Evolutionary conservation across 2,797 vertebrate genomes (phyloP).

Genomic region (Champsocephalus esox): DNA sequence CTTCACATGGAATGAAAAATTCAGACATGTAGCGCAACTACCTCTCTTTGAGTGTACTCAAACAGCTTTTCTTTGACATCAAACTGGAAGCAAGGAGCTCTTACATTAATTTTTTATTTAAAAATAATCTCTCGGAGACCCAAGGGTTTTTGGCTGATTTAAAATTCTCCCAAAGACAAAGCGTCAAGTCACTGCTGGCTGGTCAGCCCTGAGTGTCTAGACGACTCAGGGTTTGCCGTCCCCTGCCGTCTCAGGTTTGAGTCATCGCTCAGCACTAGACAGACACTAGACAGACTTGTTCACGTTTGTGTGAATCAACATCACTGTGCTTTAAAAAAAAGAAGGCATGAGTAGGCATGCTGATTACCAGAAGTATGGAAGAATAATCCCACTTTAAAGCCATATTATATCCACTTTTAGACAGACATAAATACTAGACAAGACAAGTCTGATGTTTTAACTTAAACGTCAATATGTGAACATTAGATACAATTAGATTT

Average conservation of each 20-base stretch:
- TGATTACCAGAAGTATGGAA: constrained; percentile 7
- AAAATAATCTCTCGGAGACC: not conserved
- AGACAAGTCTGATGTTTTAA: not conserved
- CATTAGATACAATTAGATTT: not conserved
- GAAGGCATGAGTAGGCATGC: constrained; percentile 50
- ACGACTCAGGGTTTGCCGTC: constrained; percentile 50
- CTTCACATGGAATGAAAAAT: not conserved
- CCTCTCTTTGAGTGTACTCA: not conserved
- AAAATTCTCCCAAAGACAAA: constrained; percentile 19
- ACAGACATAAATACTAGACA: not conserved
- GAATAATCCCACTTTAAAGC: constrained; percentile 1
- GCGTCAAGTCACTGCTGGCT: constrained; percentile 36
- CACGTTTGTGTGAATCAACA: constrained; percentile 47
- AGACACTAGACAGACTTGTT: constrained; percentile 69
- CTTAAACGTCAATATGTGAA: not conserved
- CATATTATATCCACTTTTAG: not conserved
- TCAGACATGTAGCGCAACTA: not conserved
- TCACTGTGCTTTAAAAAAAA: constrained; percentile 20
- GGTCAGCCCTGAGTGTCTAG: constrained; percentile 53
- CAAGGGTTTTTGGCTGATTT: constrained; percentile 1
- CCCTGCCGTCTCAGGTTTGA: constrained; percentile 57
- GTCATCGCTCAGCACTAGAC: constrained; percentile 56
- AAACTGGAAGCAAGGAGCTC: constrained; percentile 5
- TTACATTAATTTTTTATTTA: not conserved
- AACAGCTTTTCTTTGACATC: constrained; percentile 11